Percentiles rank a stretch among this genome's conserved stretches.
Evolutionary conservation across 1,140 invertebrate genomes (phyloP).

Genomic region (Reticulitermes speratus): DNA sequence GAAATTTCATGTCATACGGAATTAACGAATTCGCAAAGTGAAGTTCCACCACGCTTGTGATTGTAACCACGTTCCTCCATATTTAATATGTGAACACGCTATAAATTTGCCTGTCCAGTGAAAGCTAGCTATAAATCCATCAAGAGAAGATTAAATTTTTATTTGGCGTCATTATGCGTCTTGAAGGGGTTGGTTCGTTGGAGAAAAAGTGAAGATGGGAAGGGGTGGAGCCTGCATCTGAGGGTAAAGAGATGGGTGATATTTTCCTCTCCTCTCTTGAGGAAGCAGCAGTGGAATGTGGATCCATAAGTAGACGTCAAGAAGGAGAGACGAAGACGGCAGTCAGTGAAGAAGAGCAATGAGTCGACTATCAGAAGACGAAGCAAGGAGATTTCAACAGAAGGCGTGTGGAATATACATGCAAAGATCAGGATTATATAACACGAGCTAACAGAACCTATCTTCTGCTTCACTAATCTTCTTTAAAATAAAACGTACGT

Average conservation of each 20-base stretch:
- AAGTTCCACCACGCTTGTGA: constrained; percentile 2
- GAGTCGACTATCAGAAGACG: not conserved
- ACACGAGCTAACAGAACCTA: not conserved
- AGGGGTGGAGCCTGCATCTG: not conserved
- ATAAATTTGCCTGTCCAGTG: constrained; percentile 25
- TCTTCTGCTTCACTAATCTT: not conserved
- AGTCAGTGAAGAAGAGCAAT: not conserved
- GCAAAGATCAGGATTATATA: not conserved
- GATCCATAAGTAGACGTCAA: constrained; percentile 11
- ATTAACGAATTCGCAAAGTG: not conserved
- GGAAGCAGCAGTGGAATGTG: not conserved
- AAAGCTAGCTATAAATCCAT: constrained; percentile 27
- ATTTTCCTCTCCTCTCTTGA: not conserved
- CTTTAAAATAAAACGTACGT: not conserved
- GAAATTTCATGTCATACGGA: not conserved
- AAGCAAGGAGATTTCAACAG: no score
- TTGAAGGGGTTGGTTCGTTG: not conserved
- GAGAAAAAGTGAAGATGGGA: not conserved
- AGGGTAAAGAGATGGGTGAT: not conserved
- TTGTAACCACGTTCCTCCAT: constrained; percentile 24
- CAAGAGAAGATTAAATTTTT: constrained; percentile 28
- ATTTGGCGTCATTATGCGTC: constrained; percentile 25
- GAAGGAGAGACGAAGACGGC: not conserved
- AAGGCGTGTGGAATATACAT: not conserved
- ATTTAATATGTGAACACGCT: constrained; percentile 14